Base-by-base conservation (phyloP, 2,888 invertebrate genomes). In the Drosophila barbarae region DNA sequence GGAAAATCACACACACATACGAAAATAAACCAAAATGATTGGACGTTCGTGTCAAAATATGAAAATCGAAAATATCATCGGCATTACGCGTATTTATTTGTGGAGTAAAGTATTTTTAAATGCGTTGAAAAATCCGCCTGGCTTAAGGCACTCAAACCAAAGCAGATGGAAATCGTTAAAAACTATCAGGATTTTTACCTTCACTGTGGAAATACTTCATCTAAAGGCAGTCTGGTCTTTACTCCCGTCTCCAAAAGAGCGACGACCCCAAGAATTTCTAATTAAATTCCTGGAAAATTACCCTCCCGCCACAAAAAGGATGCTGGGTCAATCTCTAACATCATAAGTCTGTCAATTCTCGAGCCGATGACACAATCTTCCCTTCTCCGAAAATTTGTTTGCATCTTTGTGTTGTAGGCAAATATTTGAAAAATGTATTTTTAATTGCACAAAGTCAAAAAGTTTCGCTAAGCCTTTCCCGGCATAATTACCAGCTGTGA, bases 391-490 rank as follows among this genome's bases (percentile, higher is more conserved):
- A 26, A 51, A 18, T 34, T 47, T 49, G 41, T 49, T 23, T 28
- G 32, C 51, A 21, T 46, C 28, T 56, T 57, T 61, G 21, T 50
- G 41, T 47, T 79, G 73, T 74, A 54, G 65, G 73, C 66, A 80
- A 83, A 80, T 81, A 83, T 83, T 81, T 81, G 76, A 78, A 74
- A 83, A 80, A 81, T 83, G 69, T 74, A 68, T 65, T 80, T 83
- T 80, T 81, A 83, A 81, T 81, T 81, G 83, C 52, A 73, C 75
- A 78, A 78, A 83, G 80, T 72, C 69, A 53, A 72, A 73, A 76
- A 80, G 77, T 71, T 60, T 53, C 41, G 60, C 36, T 72, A 71
- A 76, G 70, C 72, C 76, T 74, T 80, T 74, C 13, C 54, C 55
- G 65, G 57, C 60, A 71, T 77, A 83, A 83, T 76, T 79, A 79